Evolutionary conservation across 2,888 invertebrate species (phyloP), one percentile per base, ranked within the genome.

Genomic region (Labia minor): DNA sequence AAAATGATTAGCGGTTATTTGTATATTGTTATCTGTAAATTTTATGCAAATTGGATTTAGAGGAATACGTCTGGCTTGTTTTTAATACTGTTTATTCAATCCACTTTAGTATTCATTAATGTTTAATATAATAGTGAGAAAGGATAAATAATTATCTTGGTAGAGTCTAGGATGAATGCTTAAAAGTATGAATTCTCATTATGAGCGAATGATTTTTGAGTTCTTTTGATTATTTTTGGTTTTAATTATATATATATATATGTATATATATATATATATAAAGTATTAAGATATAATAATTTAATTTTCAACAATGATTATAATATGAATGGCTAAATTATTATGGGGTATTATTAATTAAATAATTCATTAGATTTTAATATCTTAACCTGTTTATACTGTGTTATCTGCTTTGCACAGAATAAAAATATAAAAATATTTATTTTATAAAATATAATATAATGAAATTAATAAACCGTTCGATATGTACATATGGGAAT

Each of bases 191-290:
- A 49, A n/a, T 62, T 66, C 37, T 63, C 63, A 62, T 63, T 37
- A 37, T 10, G 62, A 19, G 66, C 19, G 19, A 65, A 19, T n/a
- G 37, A 37, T 63, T 63, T 62, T 66, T 37, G 37, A 66, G 37
- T 63, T 66, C n/a, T 37, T n/a, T n/a, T n/a, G n/a, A n/a, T n/a
- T n/a, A n/a, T n/a, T n/a, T n/a, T n/a, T n/a, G n/a, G n/a, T n/a
- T n/a, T n/a, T n/a, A n/a, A n/a, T n/a, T n/a, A n/a, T n/a, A n/a
- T n/a, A n/a, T n/a, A n/a, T n/a, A n/a, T n/a, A n/a, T n/a, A n/a
- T n/a, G n/a, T n/a, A n/a, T n/a, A n/a, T n/a, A n/a, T n/a, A n/a
- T n/a, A n/a, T n/a, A n/a, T n/a, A n/a, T n/a, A n/a, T n/a, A n/a
- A n/a, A n/a, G n/a, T n/a, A n/a, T n/a, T n/a, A n/a, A n/a, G n/a